phyloP scores from a whole-genome alignment of 2,888 invertebrate species.

The Morpho deidamia region DNA sequence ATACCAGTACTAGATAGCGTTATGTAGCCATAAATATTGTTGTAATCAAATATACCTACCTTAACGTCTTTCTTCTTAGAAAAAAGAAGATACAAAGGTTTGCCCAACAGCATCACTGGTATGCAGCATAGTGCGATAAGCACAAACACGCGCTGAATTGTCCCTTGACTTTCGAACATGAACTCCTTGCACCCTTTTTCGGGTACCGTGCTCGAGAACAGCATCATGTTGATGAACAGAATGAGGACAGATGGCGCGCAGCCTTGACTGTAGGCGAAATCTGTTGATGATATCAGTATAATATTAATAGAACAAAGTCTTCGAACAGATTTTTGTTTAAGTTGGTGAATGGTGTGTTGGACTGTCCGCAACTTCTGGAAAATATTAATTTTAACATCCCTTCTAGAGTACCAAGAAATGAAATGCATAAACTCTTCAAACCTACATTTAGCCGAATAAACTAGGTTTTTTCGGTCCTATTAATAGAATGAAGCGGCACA shows the following conservation, averaged over 20 bases:
- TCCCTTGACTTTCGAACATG: conserved; percentile 85
- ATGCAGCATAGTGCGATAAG: conserved; percentile 89
- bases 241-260: conserved; percentile 98
- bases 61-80: conserved; percentile 57
- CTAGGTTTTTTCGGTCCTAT: too few relatives aligned
- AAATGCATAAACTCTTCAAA: too few relatives aligned
- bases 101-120: conserved; percentile 95
- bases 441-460: too few relatives aligned
- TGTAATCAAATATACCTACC: conserved; percentile 31
- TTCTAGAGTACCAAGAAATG: too few relatives aligned
- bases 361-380: too few relatives aligned
- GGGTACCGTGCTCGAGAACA: conserved; percentile 83
- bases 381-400: too few relatives aligned
- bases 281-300: conserved; percentile 34
- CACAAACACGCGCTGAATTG: conserved; percentile 87
- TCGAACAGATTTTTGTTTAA: too few relatives aligned
- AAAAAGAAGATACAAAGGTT: conserved; percentile 87
- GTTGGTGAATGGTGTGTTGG: too few relatives aligned
- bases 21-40: too few relatives aligned
- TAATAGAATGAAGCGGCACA: too few relatives aligned
- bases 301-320: too few relatives aligned
- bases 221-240: conserved; percentile 99
- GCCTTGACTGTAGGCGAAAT: conserved; percentile 53
- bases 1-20: too few relatives aligned
- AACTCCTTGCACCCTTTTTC: conserved; percentile 73